Conservation (phyloP, 2,797 vertebrate species). For the Craterocephalus amniculus region DNA sequence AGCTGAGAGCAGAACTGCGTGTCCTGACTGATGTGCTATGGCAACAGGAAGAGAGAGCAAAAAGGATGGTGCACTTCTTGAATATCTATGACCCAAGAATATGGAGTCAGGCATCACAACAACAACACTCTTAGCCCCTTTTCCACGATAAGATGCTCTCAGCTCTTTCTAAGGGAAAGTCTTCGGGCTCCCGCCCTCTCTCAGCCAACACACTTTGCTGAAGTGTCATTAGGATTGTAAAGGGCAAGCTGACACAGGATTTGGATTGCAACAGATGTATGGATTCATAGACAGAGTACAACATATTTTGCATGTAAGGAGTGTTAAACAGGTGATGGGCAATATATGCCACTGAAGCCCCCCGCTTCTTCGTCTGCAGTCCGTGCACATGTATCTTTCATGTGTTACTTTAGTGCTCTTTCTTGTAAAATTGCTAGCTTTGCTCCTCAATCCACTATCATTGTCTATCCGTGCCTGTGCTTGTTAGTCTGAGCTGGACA, state of each 20-base stretch:
- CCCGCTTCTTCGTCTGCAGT: slow-evolving; percentile 61
- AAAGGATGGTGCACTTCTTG: slow-evolving; percentile 58
- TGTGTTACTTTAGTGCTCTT: slow-evolving; percentile 61
- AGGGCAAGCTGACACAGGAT: slow-evolving; percentile 71
- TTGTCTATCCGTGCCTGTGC: slow-evolving; percentile 68
- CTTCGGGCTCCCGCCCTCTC: slow-evolving; percentile 74
- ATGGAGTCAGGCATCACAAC: slow-evolving; percentile 77
- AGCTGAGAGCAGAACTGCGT: slow-evolving; percentile 38
- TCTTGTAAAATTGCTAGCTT: slow-evolving; percentile 82
- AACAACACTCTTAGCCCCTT: slow-evolving; percentile 72
- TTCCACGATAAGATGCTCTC: slow-evolving; percentile 77
- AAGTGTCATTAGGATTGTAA: slow-evolving; percentile 78
- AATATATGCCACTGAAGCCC: slow-evolving; percentile 10
- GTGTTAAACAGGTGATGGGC: too few species aligned
- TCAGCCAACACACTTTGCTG: slow-evolving; percentile 76
- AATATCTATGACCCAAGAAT: slow-evolving; percentile 73
- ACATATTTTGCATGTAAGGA: slow-evolving; percentile 71
- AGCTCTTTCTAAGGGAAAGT: slow-evolving; percentile 72
- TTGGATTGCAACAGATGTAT: slow-evolving; percentile 59
- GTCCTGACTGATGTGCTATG: slow-evolving; percentile 29
- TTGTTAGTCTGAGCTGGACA: slow-evolving; percentile 68
- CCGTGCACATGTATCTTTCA: slow-evolving; percentile 73
- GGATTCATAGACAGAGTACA: slow-evolving; percentile 55
- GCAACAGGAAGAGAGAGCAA: slow-evolving; percentile 33
- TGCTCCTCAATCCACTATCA: slow-evolving; percentile 77